A percentile compares a stretch with the other conserved stretches of the same genome.
Conservation (phyloP, 2,888 invertebrate species). For the Oscheius onirici region DNA sequence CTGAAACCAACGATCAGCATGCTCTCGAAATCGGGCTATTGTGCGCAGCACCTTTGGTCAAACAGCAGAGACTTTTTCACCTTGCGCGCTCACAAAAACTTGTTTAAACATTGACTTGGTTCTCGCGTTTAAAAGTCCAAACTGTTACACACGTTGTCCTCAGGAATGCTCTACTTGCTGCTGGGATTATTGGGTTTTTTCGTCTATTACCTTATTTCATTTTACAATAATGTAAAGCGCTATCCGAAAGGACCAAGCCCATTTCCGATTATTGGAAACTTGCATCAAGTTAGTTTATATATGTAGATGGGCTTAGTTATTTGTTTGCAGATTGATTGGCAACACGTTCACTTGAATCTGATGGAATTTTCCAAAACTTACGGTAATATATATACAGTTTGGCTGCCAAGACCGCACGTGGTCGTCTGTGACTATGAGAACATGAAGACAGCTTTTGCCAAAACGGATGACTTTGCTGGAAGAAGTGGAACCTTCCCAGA, state of each 20-base stretch:
- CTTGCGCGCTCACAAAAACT: no score
- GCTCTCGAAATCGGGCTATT: no score
- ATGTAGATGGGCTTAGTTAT: no score
- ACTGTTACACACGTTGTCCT: no score
- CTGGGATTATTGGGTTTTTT: conserved; percentile 1
- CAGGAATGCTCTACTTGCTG: not conserved
- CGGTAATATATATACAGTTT: conserved; percentile 58
- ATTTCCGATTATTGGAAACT: conserved; percentile 45
- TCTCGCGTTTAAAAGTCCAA: no score
- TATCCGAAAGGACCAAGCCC: conserved; percentile 53
- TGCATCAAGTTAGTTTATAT: conserved; percentile 20
- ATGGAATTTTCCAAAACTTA: conserved; percentile 47
- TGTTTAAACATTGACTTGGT: no score
- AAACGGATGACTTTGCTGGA: conserved; percentile 36
- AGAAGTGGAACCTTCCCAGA: conserved; percentile 40
- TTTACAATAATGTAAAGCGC: conserved; percentile 44
- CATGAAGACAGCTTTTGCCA: conserved; percentile 47
- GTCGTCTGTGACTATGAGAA: conserved; percentile 49
- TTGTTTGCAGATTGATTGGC: conserved; percentile 39
- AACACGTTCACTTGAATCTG: conserved; percentile 34
- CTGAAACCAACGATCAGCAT: no score
- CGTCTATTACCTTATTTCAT: conserved; percentile 35
- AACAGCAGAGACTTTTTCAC: no score
- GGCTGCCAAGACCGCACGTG: conserved; percentile 48
- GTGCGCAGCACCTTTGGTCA: no score